Base-by-base conservation (phyloP, 2,797 vertebrate species). In the Simalia tracyae region DNA sequence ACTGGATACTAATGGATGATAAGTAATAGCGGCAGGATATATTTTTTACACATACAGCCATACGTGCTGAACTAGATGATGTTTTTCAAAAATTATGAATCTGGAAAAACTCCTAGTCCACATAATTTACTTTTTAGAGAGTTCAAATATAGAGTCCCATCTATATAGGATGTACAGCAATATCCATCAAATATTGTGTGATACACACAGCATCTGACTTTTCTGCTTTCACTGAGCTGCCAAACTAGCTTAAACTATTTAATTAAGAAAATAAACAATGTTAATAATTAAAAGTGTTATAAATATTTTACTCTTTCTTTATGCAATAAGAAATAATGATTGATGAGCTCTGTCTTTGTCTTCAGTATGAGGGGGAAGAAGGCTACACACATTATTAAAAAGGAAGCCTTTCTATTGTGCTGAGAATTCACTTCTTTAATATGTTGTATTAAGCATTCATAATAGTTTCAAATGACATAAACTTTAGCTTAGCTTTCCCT, bases 401-500 rank as follows among this genome's bases (percentile, higher is more conserved):
- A 92, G 57, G 7, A 54, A 88, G 72, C 14, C 85, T 59, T 42
- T 19, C 59, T 66, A 15, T 86, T 92, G 89, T 87, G 63, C 63
- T 57, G 63, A 93, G 94, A 90, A 87, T 42, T 86, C 8, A 92
- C 5, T 0, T 59, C 81, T 36, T 91, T 59, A 94, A 94, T 93
- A 92, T 68, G 84, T 68, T 88, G 91, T 11, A 89, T 68, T 42
- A 95, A 86, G 72, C 87, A 93, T 42, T 50, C 90, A 56, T 36
- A 92, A 68, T 36, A 92, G 91, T 91, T 91, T 26, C 14, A 15
- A 93, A 95, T 89, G 86, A 95, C 92, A 89, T 90, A 91, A 93
- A 90, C 84, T 93, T 94, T 93, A 88, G 89, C 68, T 94, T 81
- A 36, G 10, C 93, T 95, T 91, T 95, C 96, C 95, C 93, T 86